Evolutionary conservation across 1,140 invertebrate genomes (phyloP).

Genomic region (Zaprionus kolodkinae): DNA sequence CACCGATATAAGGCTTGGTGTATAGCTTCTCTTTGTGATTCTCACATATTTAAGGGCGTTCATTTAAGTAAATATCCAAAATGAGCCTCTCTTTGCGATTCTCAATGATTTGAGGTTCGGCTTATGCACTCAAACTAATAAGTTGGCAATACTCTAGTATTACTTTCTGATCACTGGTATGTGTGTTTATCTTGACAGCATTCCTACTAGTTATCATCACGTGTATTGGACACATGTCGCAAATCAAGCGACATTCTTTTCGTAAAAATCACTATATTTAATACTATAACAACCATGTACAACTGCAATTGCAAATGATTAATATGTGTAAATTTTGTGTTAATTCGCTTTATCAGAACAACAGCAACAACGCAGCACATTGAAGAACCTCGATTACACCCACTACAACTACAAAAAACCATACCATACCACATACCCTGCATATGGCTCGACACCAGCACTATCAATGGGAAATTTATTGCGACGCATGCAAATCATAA

Average conservation of each 20-base stretch:
- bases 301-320: neutral
- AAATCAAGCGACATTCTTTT: slow-evolving; percentile 1
- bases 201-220: neutral
- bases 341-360: neutral
- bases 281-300: neutral
- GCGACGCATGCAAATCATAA: slow-evolving; percentile 51
- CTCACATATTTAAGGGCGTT: neutral
- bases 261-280: neutral
- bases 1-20: neutral
- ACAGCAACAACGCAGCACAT: neutral
- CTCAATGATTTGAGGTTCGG: too few relatives aligned
- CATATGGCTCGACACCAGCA: slow-evolving; percentile 21
- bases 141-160: too few relatives aligned
- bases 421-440: neutral
- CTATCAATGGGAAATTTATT: slow-evolving; percentile 35
- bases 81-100: too few relatives aligned
- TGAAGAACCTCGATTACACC: slow-evolving; percentile 12
- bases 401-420: slow-evolving; percentile 2
- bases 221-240: slow-evolving; percentile 7
- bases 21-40: neutral
- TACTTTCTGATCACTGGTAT: too few relatives aligned
- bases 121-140: too few relatives aligned
- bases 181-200: neutral
- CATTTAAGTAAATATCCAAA: too few relatives aligned
- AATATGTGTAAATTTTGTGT: neutral